Evolutionary conservation across 2,113 vertebrate genomes (phyloP), one percentile per base, ranked within the genome.

Genomic region (Pseudopipra pipra): DNA sequence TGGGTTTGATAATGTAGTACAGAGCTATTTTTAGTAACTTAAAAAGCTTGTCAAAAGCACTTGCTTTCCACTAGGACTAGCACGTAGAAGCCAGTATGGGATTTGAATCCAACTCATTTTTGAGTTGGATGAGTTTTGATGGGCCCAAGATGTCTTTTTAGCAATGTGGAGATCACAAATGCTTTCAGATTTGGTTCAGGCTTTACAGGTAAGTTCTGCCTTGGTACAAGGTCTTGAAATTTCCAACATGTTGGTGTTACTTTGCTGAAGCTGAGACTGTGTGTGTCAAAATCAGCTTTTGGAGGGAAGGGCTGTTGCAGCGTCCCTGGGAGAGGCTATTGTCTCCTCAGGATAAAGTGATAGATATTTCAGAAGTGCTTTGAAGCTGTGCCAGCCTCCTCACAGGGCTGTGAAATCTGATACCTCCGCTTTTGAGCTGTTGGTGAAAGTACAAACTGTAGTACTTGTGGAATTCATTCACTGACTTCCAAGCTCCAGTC

Each of bases 401-500:
- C 94, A 74, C 74, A 85, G 97, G 30, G 52, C 97, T 97, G 93
- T 97, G 98, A 98, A 98, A 98, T 96, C 89, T 72, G 97, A 98
- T 97, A 96, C 92, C 96, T 96, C 95, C 68, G 94, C 97, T 96
- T 98, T 97, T 89, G 97, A 98, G 97, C 95, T 93, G 90, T 71
- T 93, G 96, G 96, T 96, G 97, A 97, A 98, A 98, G 96, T 95
- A 96, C 96, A 97, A 97, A 97, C 85, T 39, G 95, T 93, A 97
- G 97, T 97, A 97, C 97, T 98, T 97, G 97, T 91, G 97, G 97
- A 97, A 98, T 98, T 98, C 98, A 98, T 98, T 98, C 97, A 98
- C 90, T 41, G 66, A 79, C 96, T 97, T 98, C 98, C 98, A 98
- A 94, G 93, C 92, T 96, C 62, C 52, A 96, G 79, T 84, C 94